phyloP scores from a whole-genome alignment of 1,140 invertebrate genomes.

The Atta cephalotes region DNA sequence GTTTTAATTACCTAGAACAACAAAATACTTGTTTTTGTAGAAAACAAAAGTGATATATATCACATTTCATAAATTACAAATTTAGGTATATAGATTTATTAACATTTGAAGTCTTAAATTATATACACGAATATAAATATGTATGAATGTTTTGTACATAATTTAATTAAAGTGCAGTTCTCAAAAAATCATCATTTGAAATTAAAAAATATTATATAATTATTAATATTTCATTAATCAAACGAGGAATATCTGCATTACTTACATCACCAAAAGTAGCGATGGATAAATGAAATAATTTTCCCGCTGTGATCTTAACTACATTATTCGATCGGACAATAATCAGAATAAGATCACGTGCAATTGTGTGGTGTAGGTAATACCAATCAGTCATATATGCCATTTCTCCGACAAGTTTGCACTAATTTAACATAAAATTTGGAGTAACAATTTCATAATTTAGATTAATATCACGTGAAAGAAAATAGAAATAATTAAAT shows the following conservation, averaged over 20 bases:
- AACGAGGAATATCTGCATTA: not conserved
- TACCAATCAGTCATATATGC: conserved; percentile 63
- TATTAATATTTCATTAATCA: no score
- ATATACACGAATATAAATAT: no score
- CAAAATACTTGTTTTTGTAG: no score
- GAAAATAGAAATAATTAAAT: not conserved
- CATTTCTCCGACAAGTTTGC: conserved; percentile 65
- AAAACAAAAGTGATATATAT: no score
- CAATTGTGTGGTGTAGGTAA: not conserved
- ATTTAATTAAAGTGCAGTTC: no score
- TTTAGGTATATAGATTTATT: no score
- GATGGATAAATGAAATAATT: conserved; percentile 49
- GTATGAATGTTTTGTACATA: no score
- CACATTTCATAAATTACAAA: no score
- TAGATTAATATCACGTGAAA: not conserved
- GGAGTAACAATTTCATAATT: not conserved
- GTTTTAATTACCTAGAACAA: no score
- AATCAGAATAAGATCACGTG: conserved; percentile 61
- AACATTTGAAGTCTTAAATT: no score
- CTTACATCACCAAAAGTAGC: conserved; percentile 61
- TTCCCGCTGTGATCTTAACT: conserved; percentile 52
- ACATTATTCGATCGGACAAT: conserved; percentile 50
- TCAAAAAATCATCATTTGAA: no score
- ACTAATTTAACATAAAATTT: conserved; percentile 41
- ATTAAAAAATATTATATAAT: no score